Conservation (phyloP, 2,797 vertebrate genomes). For the Mormyrus proboscirostris region DNA sequence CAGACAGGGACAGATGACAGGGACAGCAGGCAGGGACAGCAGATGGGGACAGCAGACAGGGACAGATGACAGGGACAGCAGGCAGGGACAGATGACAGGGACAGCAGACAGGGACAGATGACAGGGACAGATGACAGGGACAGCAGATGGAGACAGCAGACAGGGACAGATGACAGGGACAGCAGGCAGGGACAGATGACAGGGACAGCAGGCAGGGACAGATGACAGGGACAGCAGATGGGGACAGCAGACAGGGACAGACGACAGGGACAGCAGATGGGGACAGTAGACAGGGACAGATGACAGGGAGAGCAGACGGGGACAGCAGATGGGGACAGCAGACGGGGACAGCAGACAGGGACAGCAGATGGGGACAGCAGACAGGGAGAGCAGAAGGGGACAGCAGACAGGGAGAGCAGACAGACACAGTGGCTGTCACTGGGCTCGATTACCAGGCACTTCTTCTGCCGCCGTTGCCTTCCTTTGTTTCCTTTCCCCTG, state of each 20-base stretch:
- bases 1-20: fast-evolving
- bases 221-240: fast-evolving
- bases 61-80: not conserved
- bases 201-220: not conserved
- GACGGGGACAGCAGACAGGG: fast-evolving
- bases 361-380: no score
- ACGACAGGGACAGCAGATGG: not conserved
- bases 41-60: not conserved
- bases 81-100: not conserved
- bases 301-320: not conserved
- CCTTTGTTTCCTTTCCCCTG: slow-evolving; percentile 73
- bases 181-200: not conserved
- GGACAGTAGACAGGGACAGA: not conserved
- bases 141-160: not conserved
- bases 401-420: no score
- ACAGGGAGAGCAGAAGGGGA: no score
- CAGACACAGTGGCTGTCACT: not conserved
- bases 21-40: not conserved
- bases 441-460: slow-evolving; percentile 61
- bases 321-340: not conserved
- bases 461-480: slow-evolving; percentile 69
- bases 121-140: not conserved
- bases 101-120: not conserved
- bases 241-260: no score
- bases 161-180: not conserved